A percentile compares a stretch with the other conserved stretches of the same genome.
phyloP scores from a whole-genome alignment of 2,888 invertebrate species.

The Diarsia mendica region DNA sequence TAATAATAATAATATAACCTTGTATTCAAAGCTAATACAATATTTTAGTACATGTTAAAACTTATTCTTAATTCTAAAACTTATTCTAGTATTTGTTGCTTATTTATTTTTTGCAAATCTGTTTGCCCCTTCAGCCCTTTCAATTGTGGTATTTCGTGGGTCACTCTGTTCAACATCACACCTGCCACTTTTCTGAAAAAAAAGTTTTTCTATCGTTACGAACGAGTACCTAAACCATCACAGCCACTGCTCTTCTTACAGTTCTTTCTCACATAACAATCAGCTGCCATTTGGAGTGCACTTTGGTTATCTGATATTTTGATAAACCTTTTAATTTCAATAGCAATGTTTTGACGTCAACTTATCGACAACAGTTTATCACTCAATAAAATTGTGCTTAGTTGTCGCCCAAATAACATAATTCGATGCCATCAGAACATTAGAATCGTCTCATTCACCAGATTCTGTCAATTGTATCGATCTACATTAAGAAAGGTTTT shows the following conservation, averaged over 20 bases:
- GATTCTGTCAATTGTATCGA: constrained; percentile 32
- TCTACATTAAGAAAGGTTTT: constrained; percentile 45
- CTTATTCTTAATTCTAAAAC: no score
- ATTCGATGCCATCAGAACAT: constrained; percentile 23
- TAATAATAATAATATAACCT: no score
- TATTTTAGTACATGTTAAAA: no score
- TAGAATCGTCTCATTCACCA: constrained; percentile 53
- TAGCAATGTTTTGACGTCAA: constrained; percentile 14
- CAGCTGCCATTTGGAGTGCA: neutral
- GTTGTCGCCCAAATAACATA: constrained; percentile 31
- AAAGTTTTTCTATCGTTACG: neutral
- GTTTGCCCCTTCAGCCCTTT: no score
- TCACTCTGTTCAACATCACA: no score
- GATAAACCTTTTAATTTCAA: constrained; percentile 14
- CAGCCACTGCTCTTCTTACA: no score
- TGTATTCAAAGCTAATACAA: no score
- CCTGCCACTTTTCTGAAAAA: no score
- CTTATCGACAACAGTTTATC: constrained; percentile 14
- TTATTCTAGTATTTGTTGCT: no score
- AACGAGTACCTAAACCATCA: neutral
- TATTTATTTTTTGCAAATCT: no score
- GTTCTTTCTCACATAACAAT: neutral
- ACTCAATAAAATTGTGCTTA: constrained; percentile 27
- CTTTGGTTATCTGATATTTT: constrained; percentile 21
- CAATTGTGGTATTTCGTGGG: no score